These are phyloP conservation scores for Takifugu ocellatus DNA, from an alignment of 2,797 vertebrate species.

Conservation along the genomic window DNA sequence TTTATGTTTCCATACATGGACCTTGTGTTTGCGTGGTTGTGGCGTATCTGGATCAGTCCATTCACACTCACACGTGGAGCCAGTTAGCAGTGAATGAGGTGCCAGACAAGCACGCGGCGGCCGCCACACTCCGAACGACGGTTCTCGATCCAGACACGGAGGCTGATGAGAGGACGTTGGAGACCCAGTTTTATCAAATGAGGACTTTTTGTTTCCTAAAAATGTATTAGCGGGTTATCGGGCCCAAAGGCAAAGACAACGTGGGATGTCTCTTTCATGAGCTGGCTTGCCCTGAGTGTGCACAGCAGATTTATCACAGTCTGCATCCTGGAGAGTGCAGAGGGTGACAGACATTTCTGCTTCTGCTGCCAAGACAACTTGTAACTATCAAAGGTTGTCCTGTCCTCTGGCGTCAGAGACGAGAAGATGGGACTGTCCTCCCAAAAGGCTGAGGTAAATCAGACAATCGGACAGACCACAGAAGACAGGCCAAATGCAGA, in stretches of 20 bases:
- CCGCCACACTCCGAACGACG: slow-evolving; percentile 59
- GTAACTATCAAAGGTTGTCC: neutral
- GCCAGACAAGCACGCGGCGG: slow-evolving; percentile 73
- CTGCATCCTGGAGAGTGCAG: too few relatives aligned
- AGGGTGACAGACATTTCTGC: too few relatives aligned
- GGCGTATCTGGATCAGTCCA: slow-evolving; percentile 65
- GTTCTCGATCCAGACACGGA: slow-evolving; percentile 53
- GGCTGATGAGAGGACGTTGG: slow-evolving; percentile 20
- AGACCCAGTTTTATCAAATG: slow-evolving; percentile 6
- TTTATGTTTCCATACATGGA: slow-evolving; percentile 26
- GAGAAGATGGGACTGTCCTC: neutral
- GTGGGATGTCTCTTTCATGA: slow-evolving; percentile 14
- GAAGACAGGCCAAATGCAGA: too few relatives aligned
- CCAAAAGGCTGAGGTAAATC: neutral
- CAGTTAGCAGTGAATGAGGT: slow-evolving; percentile 75
- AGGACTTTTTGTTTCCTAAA: neutral
- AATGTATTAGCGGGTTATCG: neutral
- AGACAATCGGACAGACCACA: too few relatives aligned
- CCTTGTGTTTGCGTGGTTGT: slow-evolving; percentile 20
- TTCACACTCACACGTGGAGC: slow-evolving; percentile 71
- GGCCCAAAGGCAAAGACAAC: slow-evolving; percentile 21
- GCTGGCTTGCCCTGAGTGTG: slow-evolving; percentile 6
- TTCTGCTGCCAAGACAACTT: too few relatives aligned
- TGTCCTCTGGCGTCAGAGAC: neutral
- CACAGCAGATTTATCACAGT: neutral